Evolutionary conservation across 2,888 invertebrate genomes (phyloP).

Genomic region (Meta bourneti): DNA sequence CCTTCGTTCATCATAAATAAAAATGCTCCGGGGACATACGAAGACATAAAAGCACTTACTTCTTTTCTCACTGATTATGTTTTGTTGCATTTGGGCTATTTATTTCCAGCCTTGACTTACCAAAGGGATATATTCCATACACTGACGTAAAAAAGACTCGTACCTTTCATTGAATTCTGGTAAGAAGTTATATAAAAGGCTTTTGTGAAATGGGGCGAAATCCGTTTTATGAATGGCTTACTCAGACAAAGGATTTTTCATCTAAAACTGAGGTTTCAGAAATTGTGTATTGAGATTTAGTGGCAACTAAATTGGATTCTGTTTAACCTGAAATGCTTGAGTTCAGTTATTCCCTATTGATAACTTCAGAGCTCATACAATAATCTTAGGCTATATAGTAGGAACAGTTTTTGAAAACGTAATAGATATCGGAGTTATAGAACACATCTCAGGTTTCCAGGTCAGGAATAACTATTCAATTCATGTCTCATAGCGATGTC

Average conservation of each 20-base stretch:
- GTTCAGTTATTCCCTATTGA: no score
- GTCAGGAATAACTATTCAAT: no score
- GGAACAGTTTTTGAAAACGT: no score
- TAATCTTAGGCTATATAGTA: no score
- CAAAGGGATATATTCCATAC: neutral
- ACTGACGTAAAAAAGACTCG: neutral
- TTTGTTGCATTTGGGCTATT: neutral
- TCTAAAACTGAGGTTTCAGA: neutral
- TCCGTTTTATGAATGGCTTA: neutral
- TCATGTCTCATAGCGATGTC: no score
- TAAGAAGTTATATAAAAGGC: neutral
- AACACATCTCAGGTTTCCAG: no score
- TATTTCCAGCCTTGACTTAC: neutral
- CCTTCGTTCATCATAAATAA: neutral
- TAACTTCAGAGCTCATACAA: no score
- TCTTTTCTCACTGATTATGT: neutral
- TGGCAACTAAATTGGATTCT: neutral
- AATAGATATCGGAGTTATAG: no score
- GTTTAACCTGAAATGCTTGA: neutral
- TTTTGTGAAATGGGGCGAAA: neutral
- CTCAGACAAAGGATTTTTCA: neutral
- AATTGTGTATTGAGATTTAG: neutral
- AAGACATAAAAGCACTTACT: neutral
- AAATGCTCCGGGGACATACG: neutral
- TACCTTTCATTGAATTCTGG: neutral